phyloP scores from a whole-genome alignment of 2,113 vertebrate genomes.

The Mirza zaza region DNA sequence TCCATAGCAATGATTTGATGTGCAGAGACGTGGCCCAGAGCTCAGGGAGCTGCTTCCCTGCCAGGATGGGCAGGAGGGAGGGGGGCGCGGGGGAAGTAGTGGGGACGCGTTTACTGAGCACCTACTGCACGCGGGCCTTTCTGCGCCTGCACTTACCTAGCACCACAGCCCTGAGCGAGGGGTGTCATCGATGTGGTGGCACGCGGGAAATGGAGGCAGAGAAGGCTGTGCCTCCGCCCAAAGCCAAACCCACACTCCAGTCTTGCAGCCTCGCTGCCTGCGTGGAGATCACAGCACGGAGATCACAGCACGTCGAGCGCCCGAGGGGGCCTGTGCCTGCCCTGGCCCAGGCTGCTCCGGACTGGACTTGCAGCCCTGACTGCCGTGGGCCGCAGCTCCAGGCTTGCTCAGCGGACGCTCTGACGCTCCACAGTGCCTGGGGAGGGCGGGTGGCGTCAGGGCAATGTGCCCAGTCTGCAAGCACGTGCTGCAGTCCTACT shows the following conservation, averaged over 20 bases:
- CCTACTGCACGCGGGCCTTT: not conserved
- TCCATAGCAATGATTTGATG: not conserved
- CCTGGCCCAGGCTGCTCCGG: too few relatives aligned
- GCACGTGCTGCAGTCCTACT: not conserved
- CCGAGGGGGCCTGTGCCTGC: not conserved
- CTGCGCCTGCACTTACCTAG: fast-evolving
- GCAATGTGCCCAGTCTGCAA: not conserved
- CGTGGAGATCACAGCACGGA: fast-evolving
- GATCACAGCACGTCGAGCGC: fast-evolving
- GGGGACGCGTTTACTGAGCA: fast-evolving
- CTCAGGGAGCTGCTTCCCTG: not conserved
- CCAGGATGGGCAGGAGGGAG: fast-evolving
- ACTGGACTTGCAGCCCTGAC: not conserved
- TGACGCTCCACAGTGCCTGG: too few relatives aligned
- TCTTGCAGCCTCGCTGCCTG: not conserved
- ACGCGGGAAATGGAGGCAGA: not conserved
- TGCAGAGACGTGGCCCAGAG: not conserved
- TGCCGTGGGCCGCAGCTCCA: not conserved
- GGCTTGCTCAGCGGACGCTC: not conserved
- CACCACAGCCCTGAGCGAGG: too few relatives aligned
- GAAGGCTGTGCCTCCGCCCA: not conserved
- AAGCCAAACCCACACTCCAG: fast-evolving
- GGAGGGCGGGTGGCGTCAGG: not conserved
- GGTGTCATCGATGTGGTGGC: not conserved
- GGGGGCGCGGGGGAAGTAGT: not conserved